Evolutionary conservation across 2,888 invertebrate genomes (phyloP).

Genomic region (Balanococcus diminutus): DNA sequence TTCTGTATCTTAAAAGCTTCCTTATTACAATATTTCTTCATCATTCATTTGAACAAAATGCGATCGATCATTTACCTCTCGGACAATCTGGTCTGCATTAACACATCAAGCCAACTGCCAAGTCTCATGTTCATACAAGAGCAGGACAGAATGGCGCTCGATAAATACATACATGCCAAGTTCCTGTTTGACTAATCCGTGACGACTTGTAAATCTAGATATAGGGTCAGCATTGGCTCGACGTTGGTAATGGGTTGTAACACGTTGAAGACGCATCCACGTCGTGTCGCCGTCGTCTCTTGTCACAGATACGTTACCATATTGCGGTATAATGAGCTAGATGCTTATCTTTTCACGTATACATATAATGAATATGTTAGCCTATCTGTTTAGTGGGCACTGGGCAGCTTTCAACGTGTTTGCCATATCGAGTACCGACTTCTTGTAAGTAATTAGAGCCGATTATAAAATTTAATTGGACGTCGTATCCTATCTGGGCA

Average conservation of each 20-base stretch:
- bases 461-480: conserved; percentile 2
- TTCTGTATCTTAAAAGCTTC: too few species aligned
- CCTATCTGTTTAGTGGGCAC: background rate
- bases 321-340: background rate
- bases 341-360: background rate
- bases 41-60: too few species aligned
- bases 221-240: background rate
- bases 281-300: too few species aligned
- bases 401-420: background rate
- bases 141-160: background rate
- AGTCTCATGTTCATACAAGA: background rate
- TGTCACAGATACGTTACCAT: background rate
- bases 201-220: background rate
- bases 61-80: background rate
- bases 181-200: background rate
- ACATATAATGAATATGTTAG: background rate
- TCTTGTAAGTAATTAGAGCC: background rate
- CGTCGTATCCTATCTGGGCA: background rate
- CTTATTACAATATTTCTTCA: too few species aligned
- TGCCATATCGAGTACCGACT: background rate
- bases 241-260: background rate
- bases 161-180: background rate
- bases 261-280: background rate
- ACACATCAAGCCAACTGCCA: background rate
- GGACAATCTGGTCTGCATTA: background rate